Evolutionary conservation across 1,140 invertebrate genomes (phyloP), one percentile per base, ranked within the genome.

Genomic region (Drosophila funebris): DNA sequence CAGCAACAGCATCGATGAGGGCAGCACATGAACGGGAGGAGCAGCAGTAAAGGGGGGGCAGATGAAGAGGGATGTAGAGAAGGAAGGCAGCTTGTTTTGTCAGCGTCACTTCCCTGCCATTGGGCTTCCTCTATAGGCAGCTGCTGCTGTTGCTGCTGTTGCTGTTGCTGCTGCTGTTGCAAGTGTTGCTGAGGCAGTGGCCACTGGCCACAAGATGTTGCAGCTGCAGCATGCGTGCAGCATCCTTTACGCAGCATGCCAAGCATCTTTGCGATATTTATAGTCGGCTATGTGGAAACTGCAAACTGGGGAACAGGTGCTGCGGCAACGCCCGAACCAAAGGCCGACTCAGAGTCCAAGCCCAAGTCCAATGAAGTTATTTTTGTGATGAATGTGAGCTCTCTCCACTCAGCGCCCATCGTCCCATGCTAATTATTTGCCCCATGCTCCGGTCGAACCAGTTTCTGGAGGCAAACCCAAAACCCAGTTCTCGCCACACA

Each of bases 201-300:
- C 52, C 39, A 22, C 29, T 66, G 75, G 79, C 82, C 77, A 58
- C 77, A 84, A 85, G 81, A 70, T 63, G 63, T 56, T 77, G 74
- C 73, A 76, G 74, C 74, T 73, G 74, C 74, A 63, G 48, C 74
- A 73, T 62, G 66, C 62, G 81, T 54, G 58, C 73, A 74, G 82
- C 83, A 87, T 87, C 82, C 82, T 87, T 78, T 87, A 88, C 80
- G 82, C 83, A 80, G 76, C 81, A 85, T 78, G 80, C 81, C 77
- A 74, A 76, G 61, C 82, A 87, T 88, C 83, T 88, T 78, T 82
- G 74, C 76, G 78, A 88, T 87, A 87, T 87, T 87, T 87, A 87
- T 87, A 87, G 82, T 73, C 20, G 78, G 44, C 44, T 13, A n/a
- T 46, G 56, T 24, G 20, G 8, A 9, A 50, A 50, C 46, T 48